Evolutionary conservation across 2,888 invertebrate genomes (phyloP).

Genomic region (Spilarctia lutea): DNA sequence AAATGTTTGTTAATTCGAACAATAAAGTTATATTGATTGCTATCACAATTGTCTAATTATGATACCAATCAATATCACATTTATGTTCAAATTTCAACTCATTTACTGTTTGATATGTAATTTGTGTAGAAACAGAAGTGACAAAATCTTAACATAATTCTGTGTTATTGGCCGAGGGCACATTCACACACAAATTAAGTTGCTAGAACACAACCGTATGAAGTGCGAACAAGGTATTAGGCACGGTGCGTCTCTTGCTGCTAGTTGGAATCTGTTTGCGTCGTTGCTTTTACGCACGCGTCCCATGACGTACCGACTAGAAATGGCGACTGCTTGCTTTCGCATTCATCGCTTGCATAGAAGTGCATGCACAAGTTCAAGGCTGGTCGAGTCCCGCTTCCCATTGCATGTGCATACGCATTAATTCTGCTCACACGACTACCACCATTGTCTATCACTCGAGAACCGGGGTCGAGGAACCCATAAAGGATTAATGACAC

Average conservation of each 20-base stretch:
- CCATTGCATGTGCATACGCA: conserved; percentile 81
- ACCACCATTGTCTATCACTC: conserved; percentile 85
- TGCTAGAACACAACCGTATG: conserved; percentile 10
- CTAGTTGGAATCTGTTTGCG: conserved; percentile 41
- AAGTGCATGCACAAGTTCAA: conserved; percentile 82
- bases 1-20: background rate
- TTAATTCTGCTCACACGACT: conserved; percentile 83
- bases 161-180: conserved; percentile 33
- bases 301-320: conserved; percentile 73
- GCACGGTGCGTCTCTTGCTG: conserved; percentile 27
- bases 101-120: background rate
- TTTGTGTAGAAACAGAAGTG: background rate
- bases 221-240: conserved; percentile 20
- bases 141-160: conserved; percentile 48
- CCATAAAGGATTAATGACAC: conserved; percentile 84
- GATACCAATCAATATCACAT: too few relatives aligned
- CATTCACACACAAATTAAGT: conserved; percentile 24
- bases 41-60: background rate
- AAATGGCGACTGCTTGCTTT: conserved; percentile 77
- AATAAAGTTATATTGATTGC: background rate
- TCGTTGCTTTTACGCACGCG: conserved; percentile 53
- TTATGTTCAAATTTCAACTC: too few relatives aligned
- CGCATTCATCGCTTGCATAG: conserved; percentile 75
- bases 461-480: conserved; percentile 74
- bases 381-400: conserved; percentile 81